Conservation (phyloP, 2,888 invertebrate genomes). For the Eugnorisma glareosa region DNA sequence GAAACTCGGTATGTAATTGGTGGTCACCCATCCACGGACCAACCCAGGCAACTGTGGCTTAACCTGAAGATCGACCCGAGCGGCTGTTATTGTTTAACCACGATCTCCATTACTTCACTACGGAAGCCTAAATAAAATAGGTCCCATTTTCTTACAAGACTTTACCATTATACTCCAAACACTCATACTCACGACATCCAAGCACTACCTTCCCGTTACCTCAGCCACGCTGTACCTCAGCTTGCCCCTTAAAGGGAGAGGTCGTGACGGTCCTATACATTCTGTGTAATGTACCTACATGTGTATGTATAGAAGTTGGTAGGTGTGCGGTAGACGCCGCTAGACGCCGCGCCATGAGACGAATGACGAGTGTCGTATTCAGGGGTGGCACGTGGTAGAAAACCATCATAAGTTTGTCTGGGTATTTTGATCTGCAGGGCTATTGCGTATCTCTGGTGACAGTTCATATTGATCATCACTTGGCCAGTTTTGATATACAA, state of each 20-base stretch:
- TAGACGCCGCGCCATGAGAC: constrained; percentile 54
- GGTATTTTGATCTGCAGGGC: not conserved
- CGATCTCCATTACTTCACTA: not conserved
- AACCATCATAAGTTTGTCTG: not conserved
- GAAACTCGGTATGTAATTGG: not conserved
- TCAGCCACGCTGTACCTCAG: constrained; percentile 35
- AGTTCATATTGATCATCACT: no score
- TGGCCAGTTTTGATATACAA: no score
- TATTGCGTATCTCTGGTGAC: no score
- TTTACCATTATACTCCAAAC: not conserved
- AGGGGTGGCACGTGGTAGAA: constrained; percentile 51
- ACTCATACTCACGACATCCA: constrained; percentile 19
- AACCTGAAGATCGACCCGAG: not conserved
- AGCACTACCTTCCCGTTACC: constrained; percentile 29
- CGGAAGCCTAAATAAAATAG: not conserved
- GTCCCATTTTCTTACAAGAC: not conserved
- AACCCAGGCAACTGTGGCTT: not conserved
- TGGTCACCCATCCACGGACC: not conserved
- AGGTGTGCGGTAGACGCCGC: constrained; percentile 49
- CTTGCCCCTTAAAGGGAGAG: constrained; percentile 27
- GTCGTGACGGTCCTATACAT: constrained; percentile 50
- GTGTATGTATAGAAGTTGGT: constrained; percentile 15
- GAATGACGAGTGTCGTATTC: constrained; percentile 56
- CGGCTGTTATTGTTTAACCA: not conserved
- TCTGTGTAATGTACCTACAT: not conserved